Evolutionary conservation across 2,113 vertebrate genomes (phyloP).

Genomic region (Petaurus breviceps): DNA sequence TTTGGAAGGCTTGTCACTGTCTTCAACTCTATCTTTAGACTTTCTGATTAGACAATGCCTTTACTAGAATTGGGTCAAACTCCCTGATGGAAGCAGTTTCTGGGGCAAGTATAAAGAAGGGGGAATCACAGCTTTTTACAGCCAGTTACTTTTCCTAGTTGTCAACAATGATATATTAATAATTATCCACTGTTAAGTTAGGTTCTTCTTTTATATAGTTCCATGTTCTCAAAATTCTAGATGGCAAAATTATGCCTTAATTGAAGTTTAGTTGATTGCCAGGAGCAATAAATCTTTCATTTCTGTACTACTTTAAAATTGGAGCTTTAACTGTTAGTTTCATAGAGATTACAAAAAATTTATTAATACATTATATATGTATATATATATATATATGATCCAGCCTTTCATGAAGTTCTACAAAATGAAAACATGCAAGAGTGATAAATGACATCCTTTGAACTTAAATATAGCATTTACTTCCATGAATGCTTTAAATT

Average conservation of each 20-base stretch:
- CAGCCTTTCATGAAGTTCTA: slow-evolving; percentile 24
- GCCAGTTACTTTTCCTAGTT: background rate
- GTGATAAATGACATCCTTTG: background rate
- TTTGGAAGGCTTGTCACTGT: background rate
- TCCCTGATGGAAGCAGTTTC: background rate
- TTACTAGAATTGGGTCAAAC: background rate
- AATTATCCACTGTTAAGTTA: background rate
- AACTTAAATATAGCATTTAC: background rate
- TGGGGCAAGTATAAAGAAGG: background rate
- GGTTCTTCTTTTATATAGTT: background rate
- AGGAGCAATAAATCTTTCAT: background rate
- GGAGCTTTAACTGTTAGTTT: background rate
- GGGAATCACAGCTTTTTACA: slow-evolving; percentile 1
- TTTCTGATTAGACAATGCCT: background rate
- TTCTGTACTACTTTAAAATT: slow-evolving; percentile 39
- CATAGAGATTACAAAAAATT: slow-evolving; percentile 9
- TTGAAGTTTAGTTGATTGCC: background rate
- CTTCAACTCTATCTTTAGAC: background rate
- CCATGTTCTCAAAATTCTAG: slow-evolving; percentile 19
- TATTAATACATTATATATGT: background rate
- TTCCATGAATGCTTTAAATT: slow-evolving; percentile 4
- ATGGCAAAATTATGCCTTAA: background rate
- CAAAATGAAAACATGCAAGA: background rate
- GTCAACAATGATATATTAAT: background rate
- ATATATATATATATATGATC: too few relatives aligned